Base-by-base conservation (phyloP, 2,797 vertebrate genomes). In the Cichlasoma orientale region DNA sequence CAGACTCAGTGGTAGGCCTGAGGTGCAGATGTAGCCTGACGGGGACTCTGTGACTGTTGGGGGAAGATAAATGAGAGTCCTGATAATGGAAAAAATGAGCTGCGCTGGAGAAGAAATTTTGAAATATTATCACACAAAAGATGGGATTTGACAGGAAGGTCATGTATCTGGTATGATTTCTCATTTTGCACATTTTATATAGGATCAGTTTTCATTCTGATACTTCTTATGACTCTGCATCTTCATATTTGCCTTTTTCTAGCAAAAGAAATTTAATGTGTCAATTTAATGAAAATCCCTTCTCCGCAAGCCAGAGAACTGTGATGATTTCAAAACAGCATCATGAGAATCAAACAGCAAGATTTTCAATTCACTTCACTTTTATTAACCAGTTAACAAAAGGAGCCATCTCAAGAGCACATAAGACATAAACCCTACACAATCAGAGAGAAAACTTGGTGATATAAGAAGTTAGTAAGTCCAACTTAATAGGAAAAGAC, bases 1-100 rank as follows among this genome's bases (percentile, higher is more conserved):
- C 63, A n/a, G 61, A 88, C 87, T 93, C 89, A 93, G 87, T 86
- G 84, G 77, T 80, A 54, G 72, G 75, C 81, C 85, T 56, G 83
- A 71, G 77, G 78, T 72, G 76, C 69, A 70, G 80, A 72, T 78
- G 9, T 56, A 50, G 69, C 70, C 86, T 87, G 81, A 88, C 63
- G 27, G 75, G 82, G 89, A 91, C 87, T 80, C 77, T 85, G 77
- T 83, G 82, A 81, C 89, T 93, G 89, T 11, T 23, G 19, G 25
- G 21, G 21, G 14, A 72, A 71, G 31, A 72, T 0, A 78, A 11
- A 54, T 12, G 1, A n/a, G 8, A 58, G 19, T 25, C n/a, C 4
- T 25, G 7, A 7, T 5, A 11, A 8, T 16, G n/a, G 19, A 12
- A 54, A 59, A 55, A 44, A 50, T 2, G 25, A 7, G 0, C 1